Evolutionary conservation across 2,113 vertebrate species (phyloP).

Genomic region (Psophia crepitans): DNA sequence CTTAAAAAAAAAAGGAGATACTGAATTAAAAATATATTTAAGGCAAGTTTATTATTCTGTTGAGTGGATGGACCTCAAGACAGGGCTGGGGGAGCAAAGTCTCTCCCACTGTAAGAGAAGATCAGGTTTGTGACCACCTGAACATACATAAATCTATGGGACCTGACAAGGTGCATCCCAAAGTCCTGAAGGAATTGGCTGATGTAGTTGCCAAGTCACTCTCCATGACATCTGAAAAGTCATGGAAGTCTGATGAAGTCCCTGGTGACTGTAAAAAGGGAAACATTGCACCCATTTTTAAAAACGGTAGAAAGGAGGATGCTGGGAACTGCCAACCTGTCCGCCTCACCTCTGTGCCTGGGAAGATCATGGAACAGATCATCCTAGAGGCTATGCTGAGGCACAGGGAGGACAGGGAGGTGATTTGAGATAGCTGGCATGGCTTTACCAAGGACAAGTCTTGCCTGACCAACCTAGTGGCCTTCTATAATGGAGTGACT

Average conservation of each 20-base stretch:
- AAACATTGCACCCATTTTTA: neutral
- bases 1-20: neutral
- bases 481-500: neutral
- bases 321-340: rapidly evolving
- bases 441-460: neutral
- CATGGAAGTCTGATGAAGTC: neutral
- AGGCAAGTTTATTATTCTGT: neutral
- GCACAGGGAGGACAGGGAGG: neutral
- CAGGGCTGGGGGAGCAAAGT: neutral
- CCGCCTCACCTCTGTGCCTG: neutral
- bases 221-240: neutral
- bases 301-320: neutral
- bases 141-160: neutral
- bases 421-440: neutral
- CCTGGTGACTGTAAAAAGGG: neutral
- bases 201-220: neutral
- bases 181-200: neutral
- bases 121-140: neutral
- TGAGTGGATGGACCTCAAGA: neutral
- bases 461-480: neutral
- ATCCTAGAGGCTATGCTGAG: neutral
- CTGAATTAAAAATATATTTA: neutral
- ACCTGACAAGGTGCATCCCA: neutral
- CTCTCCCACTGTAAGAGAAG: neutral
- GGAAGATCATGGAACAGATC: neutral